Evolutionary conservation across 2,113 vertebrate species (phyloP).

Genomic region (Oryzias woworae): DNA sequence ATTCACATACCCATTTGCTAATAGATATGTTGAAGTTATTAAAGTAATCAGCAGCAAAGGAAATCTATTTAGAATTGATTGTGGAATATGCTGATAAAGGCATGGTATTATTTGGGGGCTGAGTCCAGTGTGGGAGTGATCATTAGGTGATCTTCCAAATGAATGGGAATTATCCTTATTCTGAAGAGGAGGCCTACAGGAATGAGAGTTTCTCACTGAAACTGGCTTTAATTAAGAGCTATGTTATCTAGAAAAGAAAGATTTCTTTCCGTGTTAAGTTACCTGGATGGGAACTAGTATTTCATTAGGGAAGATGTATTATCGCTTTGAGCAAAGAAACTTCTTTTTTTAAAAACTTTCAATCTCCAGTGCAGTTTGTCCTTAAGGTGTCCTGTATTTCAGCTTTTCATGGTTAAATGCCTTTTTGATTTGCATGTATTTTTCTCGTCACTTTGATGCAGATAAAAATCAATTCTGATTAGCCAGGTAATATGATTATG

Average conservation of each 20-base stretch:
- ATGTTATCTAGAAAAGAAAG: conserved; percentile 32
- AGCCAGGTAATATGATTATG: conserved; percentile 73
- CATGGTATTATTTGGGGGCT: conserved; percentile 66
- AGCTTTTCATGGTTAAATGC: conserved; percentile 31
- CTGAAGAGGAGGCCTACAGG: conserved; percentile 59
- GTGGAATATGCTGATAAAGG: conserved; percentile 72
- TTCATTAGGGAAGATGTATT: conserved; percentile 1
- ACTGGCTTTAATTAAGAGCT: conserved; percentile 66
- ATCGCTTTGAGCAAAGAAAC: conserved; percentile 16
- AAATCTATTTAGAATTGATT: conserved; percentile 75
- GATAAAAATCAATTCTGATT: conserved; percentile 70
- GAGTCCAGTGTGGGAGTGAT: conserved; percentile 72
- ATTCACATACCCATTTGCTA: conserved; percentile 61
- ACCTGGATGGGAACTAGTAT: conserved; percentile 19
- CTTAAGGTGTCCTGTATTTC: conserved; percentile 20
- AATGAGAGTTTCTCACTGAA: conserved; percentile 59
- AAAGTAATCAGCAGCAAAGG: conserved; percentile 68
- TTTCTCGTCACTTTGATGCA: conserved; percentile 39
- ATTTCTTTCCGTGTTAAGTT: conserved; percentile 18
- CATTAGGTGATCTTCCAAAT: conserved; percentile 68
- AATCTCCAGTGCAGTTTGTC: conserved; percentile 24
- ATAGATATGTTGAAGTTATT: conserved; percentile 73
- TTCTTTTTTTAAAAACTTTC: conserved; percentile 20
- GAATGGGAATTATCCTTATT: conserved; percentile 71
- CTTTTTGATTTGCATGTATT: conserved; percentile 50